Evolutionary conservation across 2,113 vertebrate genomes (phyloP).

Genomic region (Struthidea cinerea): DNA sequence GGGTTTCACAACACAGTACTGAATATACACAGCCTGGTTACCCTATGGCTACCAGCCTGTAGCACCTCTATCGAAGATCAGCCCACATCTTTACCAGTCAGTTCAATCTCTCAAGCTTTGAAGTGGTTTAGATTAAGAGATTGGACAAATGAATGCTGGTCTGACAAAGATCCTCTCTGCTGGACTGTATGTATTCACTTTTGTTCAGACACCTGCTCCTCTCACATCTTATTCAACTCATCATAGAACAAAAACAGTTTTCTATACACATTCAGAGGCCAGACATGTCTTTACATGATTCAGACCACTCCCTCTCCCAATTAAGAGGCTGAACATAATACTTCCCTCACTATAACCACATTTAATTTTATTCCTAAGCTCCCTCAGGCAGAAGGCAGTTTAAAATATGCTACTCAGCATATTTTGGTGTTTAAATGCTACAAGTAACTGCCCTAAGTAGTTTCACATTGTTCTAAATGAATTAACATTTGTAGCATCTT

Average conservation of each 20-base stretch:
- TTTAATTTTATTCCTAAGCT: conserved; percentile 32
- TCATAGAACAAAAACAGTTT: neutral
- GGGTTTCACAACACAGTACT: neutral
- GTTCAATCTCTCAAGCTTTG: neutral
- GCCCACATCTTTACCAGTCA: neutral
- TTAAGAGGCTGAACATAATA: conserved; percentile 8
- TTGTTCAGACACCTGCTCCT: conserved; percentile 9
- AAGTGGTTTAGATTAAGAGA: neutral
- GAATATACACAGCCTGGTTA: neutral
- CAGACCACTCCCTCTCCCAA: conserved; percentile 20
- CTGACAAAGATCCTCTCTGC: neutral
- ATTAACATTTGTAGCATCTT: conserved; percentile 33
- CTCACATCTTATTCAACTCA: neutral
- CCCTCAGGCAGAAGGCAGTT: conserved; percentile 25
- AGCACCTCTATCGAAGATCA: neutral
- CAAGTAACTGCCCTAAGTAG: conserved; percentile 25
- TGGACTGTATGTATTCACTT: neutral
- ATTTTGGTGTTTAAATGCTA: conserved; percentile 15
- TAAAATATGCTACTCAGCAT: conserved; percentile 12
- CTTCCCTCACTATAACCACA: neutral
- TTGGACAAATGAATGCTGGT: neutral
- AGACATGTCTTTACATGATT: conserved; percentile 30
- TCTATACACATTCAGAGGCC: neutral
- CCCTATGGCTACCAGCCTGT: neutral
- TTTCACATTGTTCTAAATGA: conserved; percentile 45